Evolutionary conservation across 2,113 vertebrate species (phyloP).

Genomic region (Polypterus senegalus): DNA sequence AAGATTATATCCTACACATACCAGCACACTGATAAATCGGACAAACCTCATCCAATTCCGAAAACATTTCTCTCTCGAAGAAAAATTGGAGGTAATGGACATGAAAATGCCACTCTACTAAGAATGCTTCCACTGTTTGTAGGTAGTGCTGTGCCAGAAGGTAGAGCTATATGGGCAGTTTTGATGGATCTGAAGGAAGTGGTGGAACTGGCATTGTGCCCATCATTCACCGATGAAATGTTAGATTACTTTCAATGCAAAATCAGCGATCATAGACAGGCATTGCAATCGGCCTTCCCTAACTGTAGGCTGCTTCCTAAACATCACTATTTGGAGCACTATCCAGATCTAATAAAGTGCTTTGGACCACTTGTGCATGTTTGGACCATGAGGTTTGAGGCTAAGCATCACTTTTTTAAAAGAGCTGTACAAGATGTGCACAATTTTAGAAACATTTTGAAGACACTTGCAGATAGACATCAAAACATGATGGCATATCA

Average conservation of each 20-base stretch:
- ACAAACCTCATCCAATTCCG: too few species aligned
- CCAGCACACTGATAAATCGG: too few species aligned
- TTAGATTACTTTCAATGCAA: conserved; percentile 1
- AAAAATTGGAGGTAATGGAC: conserved; percentile 13
- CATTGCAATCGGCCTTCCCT: too few species aligned
- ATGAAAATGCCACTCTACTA: conserved; percentile 12
- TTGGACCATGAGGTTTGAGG: neutral
- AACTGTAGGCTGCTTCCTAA: neutral
- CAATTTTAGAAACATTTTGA: neutral
- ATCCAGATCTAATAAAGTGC: neutral
- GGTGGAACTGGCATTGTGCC: conserved; percentile 5
- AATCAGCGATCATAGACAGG: conserved; percentile 8
- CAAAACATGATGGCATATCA: too few species aligned
- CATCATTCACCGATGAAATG: too few species aligned
- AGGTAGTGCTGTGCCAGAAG: conserved; percentile 5
- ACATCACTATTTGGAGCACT: neutral
- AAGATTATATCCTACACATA: too few species aligned
- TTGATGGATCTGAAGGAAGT: conserved; percentile 9
- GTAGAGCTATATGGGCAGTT: neutral
- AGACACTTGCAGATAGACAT: too few species aligned
- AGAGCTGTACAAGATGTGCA: neutral
- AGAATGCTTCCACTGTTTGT: conserved; percentile 6
- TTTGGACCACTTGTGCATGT: neutral
- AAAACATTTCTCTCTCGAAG: too few species aligned
- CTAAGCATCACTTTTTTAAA: neutral